Base-by-base conservation (phyloP, 2,797 vertebrate species). In the Darevskia nairensis region DNA sequence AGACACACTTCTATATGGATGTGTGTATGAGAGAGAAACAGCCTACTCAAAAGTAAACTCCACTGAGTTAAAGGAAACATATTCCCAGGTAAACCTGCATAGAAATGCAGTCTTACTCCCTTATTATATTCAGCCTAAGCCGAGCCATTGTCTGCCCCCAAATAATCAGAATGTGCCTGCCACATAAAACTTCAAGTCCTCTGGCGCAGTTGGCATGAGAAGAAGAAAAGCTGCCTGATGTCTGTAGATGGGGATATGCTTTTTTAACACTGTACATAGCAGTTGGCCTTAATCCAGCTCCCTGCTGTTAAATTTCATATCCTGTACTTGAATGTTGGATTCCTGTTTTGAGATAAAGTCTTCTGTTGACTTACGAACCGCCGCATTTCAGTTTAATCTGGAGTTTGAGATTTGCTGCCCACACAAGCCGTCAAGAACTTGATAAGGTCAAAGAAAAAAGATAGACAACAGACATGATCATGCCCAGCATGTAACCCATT, bases 231-330 rank as follows among this genome's bases (percentile, higher is more conserved):
- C 64, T 88, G 59, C 41, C 91, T 87, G 39, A 90, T 0, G 23
- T 55, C 71, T 35, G 75, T 91, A 41, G 68, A 59, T 85, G 84
- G 78, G 86, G 86, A 76, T 71, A 75, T 75, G 71, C 46, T 6
- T 88, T 90, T 87, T 90, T 84, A 87, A 84, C 10, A 3, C 86
- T 89, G 19, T 87, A 85, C 92, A 75, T 82, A 68, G 21, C 44
- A 15, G 69, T 2, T 93, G 83, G 72, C 35, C 87, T 91, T 92
- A 94, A 92, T 89, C 85, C 90, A 87, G 64, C 84, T 90, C 44
- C 87, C 85, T 92, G 84, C 39, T 94, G 84, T 78, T 88, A 81
- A 83, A 80, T 91, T 93, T 88, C 72, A 88, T 92, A 91, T 92
- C 92, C 46, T 41, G 41, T 90, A 91, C 86, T 35, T 90, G 32